A percentile compares a stretch with the other conserved stretches of the same genome.
These are phyloP conservation scores for Amblyraja radiata DNA, from an alignment of 2,797 vertebrate species.

Conservation along the genomic window DNA sequence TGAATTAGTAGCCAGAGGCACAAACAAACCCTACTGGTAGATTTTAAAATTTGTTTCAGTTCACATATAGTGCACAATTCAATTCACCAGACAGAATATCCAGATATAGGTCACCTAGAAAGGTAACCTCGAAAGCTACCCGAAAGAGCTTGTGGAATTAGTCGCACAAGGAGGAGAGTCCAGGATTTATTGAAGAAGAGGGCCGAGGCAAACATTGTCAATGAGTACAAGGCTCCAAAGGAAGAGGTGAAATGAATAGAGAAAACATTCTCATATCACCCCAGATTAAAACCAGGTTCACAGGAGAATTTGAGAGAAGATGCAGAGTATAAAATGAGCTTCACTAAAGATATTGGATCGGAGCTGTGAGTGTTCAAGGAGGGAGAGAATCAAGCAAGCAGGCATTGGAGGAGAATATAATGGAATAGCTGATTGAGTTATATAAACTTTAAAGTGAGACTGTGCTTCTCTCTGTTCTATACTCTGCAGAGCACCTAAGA, in stretches of 20 bases:
- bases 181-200: not conserved
- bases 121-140: too few relatives aligned
- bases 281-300: not conserved
- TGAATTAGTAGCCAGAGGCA: not conserved
- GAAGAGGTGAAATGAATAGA: not conserved
- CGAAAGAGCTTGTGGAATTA: too few relatives aligned
- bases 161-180: not conserved
- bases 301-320: not conserved
- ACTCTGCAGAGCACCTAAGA: not conserved
- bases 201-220: too few relatives aligned
- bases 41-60: not conserved
- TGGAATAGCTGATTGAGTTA: not conserved
- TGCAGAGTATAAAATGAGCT: not conserved
- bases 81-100: too few relatives aligned
- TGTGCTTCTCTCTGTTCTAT: not conserved
- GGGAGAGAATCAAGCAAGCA: not conserved
- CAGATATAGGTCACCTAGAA: not conserved
- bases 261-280: not conserved
- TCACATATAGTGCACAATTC: not conserved
- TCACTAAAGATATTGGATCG: not conserved
- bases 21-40: not conserved
- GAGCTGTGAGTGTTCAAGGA: not conserved
- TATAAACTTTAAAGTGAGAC: not conserved
- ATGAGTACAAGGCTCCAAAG: not conserved
- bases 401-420: not conserved